Evolutionary conservation across 2,113 vertebrate genomes (phyloP), one percentile per base, ranked within the genome.

Genomic region (Semnornis frantzii): DNA sequence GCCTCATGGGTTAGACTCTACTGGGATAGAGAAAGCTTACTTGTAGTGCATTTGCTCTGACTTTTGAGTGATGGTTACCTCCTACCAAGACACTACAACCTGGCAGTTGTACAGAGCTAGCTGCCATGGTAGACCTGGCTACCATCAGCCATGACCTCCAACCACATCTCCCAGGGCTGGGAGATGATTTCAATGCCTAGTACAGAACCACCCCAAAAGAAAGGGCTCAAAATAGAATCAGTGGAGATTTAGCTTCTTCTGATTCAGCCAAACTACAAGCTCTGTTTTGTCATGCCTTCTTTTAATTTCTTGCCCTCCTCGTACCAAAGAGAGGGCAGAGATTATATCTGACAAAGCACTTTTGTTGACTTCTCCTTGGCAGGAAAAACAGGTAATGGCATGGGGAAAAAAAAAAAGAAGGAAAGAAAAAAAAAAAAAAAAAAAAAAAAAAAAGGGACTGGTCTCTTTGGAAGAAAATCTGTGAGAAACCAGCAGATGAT

Each of bases 151-250:
- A 11, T 7, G 9, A 44, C 64, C 37, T 92, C 68, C 91, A 88
- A 8, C 46, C 28, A 54, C 74, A 76, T 34, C 59, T 77, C 19
- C 44, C 39, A 80, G 68, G n/a, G 59, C 17, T 3, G 33, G 42
- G 68, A 82, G 46, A 8, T 19, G n/a, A 31, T 70, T 91, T 89
- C 21, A 81, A 68, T n/a, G 60, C 46, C 76, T 48, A 8, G 8
- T 27, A 64, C 46, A 92, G 62, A 92, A 74, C 23, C 20, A 74
- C 23, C 28, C 42, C 17, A 48, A 80, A 82, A 79, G 87, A 84
- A 94, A 96, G 91, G 82, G 84, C 89, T 95, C 82, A 50, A 80
- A 92, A 80, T 23, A 73, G 31, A 63, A 34, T 64, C 44, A 39
- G 37, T 20, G 25, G 9, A 72, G 28, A 42, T 89, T 85, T 52